These are phyloP conservation scores for Cotesia chilonis DNA, from an alignment of 1,140 invertebrate genomes.

Conservation along the genomic window DNA sequence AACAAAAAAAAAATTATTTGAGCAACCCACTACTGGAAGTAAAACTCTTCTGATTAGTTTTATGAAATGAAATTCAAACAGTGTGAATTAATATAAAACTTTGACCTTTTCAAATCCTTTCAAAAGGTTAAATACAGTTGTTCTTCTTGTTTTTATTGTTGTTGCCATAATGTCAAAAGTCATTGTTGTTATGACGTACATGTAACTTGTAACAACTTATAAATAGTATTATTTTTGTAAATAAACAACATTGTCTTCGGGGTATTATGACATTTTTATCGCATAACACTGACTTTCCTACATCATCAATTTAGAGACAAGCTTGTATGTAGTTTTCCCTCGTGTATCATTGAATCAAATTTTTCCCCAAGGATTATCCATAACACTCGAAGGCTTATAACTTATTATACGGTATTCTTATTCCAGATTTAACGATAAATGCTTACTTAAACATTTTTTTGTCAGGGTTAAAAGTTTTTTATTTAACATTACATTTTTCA, in stretches of 20 bases:
- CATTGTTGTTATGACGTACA: not conserved
- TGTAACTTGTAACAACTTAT: not conserved
- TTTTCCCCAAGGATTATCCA: conserved; percentile 4
- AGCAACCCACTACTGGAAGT: not conserved
- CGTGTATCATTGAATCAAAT: conserved; percentile 13
- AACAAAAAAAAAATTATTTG: not conserved
- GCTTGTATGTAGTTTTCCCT: not conserved
- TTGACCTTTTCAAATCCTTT: not conserved
- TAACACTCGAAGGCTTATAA: not conserved
- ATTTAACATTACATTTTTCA: too few species aligned
- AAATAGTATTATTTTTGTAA: too few species aligned
- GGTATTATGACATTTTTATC: not conserved
- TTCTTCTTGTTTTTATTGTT: too few species aligned
- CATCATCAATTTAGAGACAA: not conserved
- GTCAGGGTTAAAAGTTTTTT: too few species aligned
- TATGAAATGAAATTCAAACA: conserved; percentile 18
- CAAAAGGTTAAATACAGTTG: not conserved
- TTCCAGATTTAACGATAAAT: not conserved
- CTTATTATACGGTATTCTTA: not conserved
- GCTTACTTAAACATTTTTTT: not conserved
- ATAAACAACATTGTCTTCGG: not conserved
- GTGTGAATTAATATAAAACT: conserved; percentile 18
- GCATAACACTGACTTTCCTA: too few species aligned
- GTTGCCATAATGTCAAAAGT: not conserved
- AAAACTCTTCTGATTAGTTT: conserved; percentile 15